Base-by-base conservation (phyloP, 2,888 invertebrate genomes). In the Drosophila rellima region DNA sequence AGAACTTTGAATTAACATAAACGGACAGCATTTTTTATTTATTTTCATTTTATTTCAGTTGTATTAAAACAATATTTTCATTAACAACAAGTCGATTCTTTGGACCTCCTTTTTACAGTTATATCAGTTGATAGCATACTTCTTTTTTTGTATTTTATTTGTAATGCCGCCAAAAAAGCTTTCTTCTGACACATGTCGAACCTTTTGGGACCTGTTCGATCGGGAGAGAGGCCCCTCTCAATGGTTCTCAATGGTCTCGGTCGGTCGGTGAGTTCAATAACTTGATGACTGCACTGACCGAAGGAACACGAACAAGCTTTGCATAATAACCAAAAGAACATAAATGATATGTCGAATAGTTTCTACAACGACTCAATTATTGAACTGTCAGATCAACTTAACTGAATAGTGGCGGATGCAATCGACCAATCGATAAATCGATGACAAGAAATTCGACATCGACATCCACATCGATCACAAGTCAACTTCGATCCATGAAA, bases 181-280 rank as follows among this genome's bases (percentile, higher is more conserved):
- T 78, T 69, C 76, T 62, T 66, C 74, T 66, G 74, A 76, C 82
- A 79, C 79, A 80, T 82, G 78, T 78, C 74, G 70, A 77, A 68
- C 64, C 39, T 56, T 57, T 60, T 65, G 59, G 70, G 62, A 75
- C 72, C 78, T 79, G 80, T 79, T 79, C 62, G 59, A 65, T 62
- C 31, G 59, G 31, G 26, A 52, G 26, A 20, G 20, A 39, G 20
- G 17, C 26, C 26, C 31, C 39, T 42, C 20, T 35, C 5, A 37
- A 10, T 20, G 29, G 29, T 44, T 31, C 29, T 37, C 48, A 57
- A 80, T 35, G 35, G 35, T 31, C 15, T 37, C 44, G 60, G 88
- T 37, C 44, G 57, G 88, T 84, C 87, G 85, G 89, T 82, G 64
- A 85, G 89, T 84, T 85, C 80, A 85, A 85, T 89, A 84, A 84